A percentile compares a stretch with the other conserved stretches of the same genome.
Conservation (phyloP, 2,888 invertebrate species). For the Tipula lateralis region DNA sequence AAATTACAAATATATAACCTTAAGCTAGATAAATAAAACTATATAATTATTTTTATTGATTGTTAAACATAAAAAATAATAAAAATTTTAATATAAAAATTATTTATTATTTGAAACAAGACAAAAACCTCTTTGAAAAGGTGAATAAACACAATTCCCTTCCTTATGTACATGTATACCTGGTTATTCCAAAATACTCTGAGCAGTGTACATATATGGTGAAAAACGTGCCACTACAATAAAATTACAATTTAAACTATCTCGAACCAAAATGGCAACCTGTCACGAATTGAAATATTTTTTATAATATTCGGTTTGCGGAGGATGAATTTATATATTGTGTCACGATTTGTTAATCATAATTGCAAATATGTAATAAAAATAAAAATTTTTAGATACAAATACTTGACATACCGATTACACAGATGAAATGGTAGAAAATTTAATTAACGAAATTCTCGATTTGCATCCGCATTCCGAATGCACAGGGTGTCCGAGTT, state of each 20-base stretch:
- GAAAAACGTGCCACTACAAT: not conserved
- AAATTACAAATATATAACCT: not conserved
- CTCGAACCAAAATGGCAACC: not conserved
- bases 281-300: not conserved
- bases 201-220: not conserved
- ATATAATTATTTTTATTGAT: slow-evolving; percentile 15
- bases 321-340: not conserved
- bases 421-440: not conserved
- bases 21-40: not conserved
- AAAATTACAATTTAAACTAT: not conserved
- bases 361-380: too few relatives aligned
- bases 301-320: not conserved
- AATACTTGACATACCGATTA: not conserved
- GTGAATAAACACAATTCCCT: not conserved
- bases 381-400: not conserved
- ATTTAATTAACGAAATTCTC: not conserved
- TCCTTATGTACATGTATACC: slow-evolving; percentile 11
- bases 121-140: not conserved
- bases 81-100: not conserved
- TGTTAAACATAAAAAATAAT: not conserved
- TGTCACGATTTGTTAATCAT: not conserved
- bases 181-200: not conserved
- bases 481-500: too few relatives aligned
- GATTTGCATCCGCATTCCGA: not conserved
- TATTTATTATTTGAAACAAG: not conserved